Base-by-base conservation (phyloP, 2,797 vertebrate species). In the Cichlasoma orientale region DNA sequence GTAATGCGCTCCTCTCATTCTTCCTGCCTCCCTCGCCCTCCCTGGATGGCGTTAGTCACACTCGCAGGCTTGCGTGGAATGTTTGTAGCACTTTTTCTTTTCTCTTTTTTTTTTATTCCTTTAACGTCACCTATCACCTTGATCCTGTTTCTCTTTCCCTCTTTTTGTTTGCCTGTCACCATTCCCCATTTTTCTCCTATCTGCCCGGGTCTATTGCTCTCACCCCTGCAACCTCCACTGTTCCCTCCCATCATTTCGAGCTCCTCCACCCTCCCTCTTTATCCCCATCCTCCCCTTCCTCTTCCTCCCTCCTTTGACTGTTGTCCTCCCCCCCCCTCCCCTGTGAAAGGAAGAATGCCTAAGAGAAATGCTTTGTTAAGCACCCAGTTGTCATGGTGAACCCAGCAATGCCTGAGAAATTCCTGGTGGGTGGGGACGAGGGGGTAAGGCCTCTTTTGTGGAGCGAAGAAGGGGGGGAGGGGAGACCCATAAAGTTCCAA, bases 351-450 rank as follows among this genome's bases (percentile, higher is more conserved):
- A 94, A 95, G 94, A 95, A 95, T 96, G 94, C 93, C 90, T 90
- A 93, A 93, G 95, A 97, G 94, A 96, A 97, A 95, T 96, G 95
- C 96, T 97, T 97, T 97, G 96, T 97, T 95, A 96, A 93, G 91
- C 88, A 82, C 90, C 82, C 72, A 90, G 96, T 97, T 96, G 95
- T 95, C 94, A 96, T 97, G 95, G 96, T 91, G 94, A 97, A 89
- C 89, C 93, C 84, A 92, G 95, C 94, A 93, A 94, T 95, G 95
- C 80, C 90, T 94, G 92, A 96, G 94, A 95, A 92, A 95, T 95
- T 94, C 93, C 93, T 94, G 92, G 92, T 94, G 94, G 93, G 95
- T 95, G 94, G 95, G 93, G 93, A 93, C 82, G 27, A 82, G 84
- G 44, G 93, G 92, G 90, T 89, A 93, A 92, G 92, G 89, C 89